Base-by-base conservation (phyloP, 2,888 invertebrate species). In the Hyposoter didymator region DNA sequence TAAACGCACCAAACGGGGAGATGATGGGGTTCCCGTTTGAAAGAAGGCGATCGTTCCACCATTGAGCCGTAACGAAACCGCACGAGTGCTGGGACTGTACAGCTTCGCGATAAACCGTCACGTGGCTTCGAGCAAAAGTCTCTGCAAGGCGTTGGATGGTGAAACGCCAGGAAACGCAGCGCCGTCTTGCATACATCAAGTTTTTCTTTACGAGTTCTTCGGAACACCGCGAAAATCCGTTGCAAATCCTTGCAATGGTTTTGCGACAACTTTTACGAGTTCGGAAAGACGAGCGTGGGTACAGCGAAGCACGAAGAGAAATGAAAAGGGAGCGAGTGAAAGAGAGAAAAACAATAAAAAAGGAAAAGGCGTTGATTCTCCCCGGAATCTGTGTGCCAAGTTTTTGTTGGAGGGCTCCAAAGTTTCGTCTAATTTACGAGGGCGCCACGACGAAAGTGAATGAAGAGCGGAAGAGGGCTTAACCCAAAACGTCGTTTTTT, bases 401-500 rank as follows among this genome's bases (percentile, higher is more conserved):
- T 66, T 84, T 84, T 66, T 19, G 5, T 3, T 19, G 52, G 47
- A 47, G 84, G 67, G 17, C 32, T 72, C n/a, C 8, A 70, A 72
- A 45, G 45, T 83, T 74, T 80, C 78, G 74, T 87, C 83, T 89
- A 87, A 88, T 88, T 88, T 88, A 89, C 87, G 88, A 88, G 87
- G 81, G 84, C 86, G 76, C 64, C 39, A 69, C 35, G 76, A 47
- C n/a, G 19, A 45, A 70, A 78, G 80, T 59, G 88, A 82, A 70
- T 3, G 70, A 55, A 66, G 80, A 80, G 35, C 80, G 67, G 59
- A 84, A 81, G 78, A 73, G 78, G 62, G 67, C 49, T 73, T 78
- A 43, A 62, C 45, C 39, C 32, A 47, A 49, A 52, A 66, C 52
- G 35, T 73, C 73, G 32, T 49, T 70, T 72, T 76, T 81, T 80